Base-by-base conservation (phyloP, 2,888 invertebrate genomes). In the Vannuccia rotundouncinata region DNA sequence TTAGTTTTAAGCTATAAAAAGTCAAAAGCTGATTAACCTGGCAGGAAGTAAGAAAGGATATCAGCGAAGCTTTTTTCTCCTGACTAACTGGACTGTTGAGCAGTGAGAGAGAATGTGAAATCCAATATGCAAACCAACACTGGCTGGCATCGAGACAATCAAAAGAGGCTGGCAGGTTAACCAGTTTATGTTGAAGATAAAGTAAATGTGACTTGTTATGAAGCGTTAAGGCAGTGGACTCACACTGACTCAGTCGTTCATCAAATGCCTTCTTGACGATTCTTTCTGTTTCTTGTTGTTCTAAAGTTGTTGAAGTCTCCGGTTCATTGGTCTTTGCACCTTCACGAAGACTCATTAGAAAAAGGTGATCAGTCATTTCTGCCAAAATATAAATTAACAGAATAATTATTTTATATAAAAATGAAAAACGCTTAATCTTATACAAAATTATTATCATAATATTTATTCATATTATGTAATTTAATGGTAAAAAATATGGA, bases 111-210 rank as follows among this genome's bases (percentile, higher is more conserved):
- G 94, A 92, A 89, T 99, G 95, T 45, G 97, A 88, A 82, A 94
- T 94, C 99, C 99, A 99, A 87, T 96, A 99, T 85, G 95, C 92
- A 82, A 98, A 90, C 99, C 99, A 99, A 5, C 98, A 92, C 84
- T 96, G 91, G 88, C 96, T 97, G 10, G 95, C 93, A 90, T 99
- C 98, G 83, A 99, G 89, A 85, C 92, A 92, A 91, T 92, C 83
- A 66, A 85, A 86, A 31, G 59, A 30, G 27, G 29, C 31, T 5
- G 81, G 81, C n/a, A 83, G 75, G 59, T 60, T 66, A 2, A 66
- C 22, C 66, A 66, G 25, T 66, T 2, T 5, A 66, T 66, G 66
- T n/a, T 66, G 66, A 5, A 66, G 31, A 81, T 80, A 80, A n/a
- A 22, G 29, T 13, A 45, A 31, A 79, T 80, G 75, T 5, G 22